These are phyloP conservation scores for Oenanthe oenanthe DNA, from an alignment of 2,113 vertebrate species.

Conservation along the genomic window DNA sequence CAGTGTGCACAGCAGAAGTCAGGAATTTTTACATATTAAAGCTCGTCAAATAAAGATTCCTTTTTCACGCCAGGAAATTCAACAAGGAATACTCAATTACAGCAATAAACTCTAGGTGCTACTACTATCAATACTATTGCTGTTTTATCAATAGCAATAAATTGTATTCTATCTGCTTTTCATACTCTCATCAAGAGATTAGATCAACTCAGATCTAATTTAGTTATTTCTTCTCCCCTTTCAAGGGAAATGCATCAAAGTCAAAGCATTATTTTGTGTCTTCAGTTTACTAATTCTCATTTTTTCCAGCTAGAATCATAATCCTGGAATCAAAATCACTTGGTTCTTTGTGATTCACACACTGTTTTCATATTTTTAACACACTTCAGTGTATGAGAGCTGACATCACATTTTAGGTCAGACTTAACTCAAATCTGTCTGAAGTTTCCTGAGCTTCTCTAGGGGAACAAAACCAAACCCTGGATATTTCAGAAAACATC, in stretches of 20 bases:
- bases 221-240: background rate
- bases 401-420: background rate
- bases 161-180: background rate
- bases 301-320: background rate
- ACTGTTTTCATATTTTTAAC: background rate
- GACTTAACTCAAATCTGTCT: background rate
- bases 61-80: background rate
- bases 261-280: background rate
- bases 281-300: background rate
- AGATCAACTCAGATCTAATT: background rate
- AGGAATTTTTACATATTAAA: background rate
- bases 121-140: fast-evolving
- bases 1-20: background rate
- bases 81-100: background rate
- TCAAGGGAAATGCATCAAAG: background rate
- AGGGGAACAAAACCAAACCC: background rate
- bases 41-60: background rate
- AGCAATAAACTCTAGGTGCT: background rate
- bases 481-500: background rate
- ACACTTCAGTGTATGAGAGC: background rate
- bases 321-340: background rate
- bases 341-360: background rate
- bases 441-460: background rate
- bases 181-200: background rate
- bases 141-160: background rate